Evolutionary conservation across 2,113 vertebrate genomes (phyloP).

Genomic region (Canis aureus): DNA sequence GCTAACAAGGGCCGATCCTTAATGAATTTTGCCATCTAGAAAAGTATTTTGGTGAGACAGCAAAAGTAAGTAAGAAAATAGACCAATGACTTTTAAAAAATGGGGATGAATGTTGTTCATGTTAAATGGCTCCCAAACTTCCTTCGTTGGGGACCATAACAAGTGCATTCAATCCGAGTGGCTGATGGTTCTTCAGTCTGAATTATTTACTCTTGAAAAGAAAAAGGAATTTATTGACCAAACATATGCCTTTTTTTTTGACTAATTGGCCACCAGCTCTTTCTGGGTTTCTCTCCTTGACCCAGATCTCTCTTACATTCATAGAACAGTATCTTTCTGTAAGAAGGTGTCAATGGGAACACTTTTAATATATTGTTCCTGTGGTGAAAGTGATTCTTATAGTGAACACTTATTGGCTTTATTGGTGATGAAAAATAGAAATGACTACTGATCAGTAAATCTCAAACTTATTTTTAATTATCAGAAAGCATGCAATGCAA

Average conservation of each 20-base stretch:
- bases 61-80: neutral
- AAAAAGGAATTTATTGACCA: neutral
- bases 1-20: neutral
- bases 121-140: neutral
- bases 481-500: conserved; percentile 36
- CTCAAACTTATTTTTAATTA: conserved; percentile 69
- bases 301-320: neutral
- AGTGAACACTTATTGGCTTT: neutral
- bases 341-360: neutral
- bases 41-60: conserved; percentile 22
- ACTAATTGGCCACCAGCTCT: neutral
- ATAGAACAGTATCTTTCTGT: neutral
- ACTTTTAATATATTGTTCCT: neutral
- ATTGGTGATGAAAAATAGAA: conserved; percentile 40
- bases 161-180: neutral
- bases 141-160: neutral
- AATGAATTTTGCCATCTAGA: neutral
- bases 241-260: neutral
- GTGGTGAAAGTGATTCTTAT: conserved; percentile 3
- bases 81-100: neutral
- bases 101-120: fast-evolving
- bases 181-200: neutral
- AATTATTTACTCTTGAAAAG: neutral
- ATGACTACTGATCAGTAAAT: conserved; percentile 42
- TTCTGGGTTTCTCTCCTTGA: neutral